Base-by-base conservation (phyloP, 1,140 invertebrate genomes). In the Macrotrachela quadricornifera region DNA sequence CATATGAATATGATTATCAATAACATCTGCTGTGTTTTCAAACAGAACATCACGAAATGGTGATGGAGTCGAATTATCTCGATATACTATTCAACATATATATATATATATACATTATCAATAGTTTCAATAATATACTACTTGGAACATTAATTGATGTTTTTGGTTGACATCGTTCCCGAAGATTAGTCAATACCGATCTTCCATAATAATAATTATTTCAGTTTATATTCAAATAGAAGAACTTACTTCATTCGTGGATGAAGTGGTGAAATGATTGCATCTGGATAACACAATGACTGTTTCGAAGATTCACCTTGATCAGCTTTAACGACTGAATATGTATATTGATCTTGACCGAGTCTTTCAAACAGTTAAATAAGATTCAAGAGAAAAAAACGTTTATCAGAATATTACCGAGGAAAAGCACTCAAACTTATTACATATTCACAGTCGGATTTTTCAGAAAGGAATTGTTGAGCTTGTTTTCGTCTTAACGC, bases 361-460 rank as follows among this genome's bases (percentile, higher is more conserved):
- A 4, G 8, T 30, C 21, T 30, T 4, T n/a, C n/a, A 30, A 30
- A 30, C 2, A 4, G 8, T 30, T 4, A 30, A 4, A 30, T 30
- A 4, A 4, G 8, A 8, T 30, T n/a, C n/a, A 30, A 4, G 21
- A 30, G 8, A 30, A 30, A 30, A 30, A 30, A n/a, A n/a, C n/a
- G n/a, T n/a, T 30, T 2, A 30, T 4, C 2, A 30, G 21, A 30
- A 30, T 30, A 30, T 30, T 30, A 30, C 21, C 86, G 82, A 47
- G 88, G 87, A 68, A 90, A 95, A 70, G 79, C 83, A 10, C 86
- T 91, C 21, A 95, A 71, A 42, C 82, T 83, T 70, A 97, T 77
- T 47, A 94, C 72, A 56, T 78, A 77, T 75, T 96, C 91, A 59
- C 21, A 30, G 8, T 30, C 21, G 21, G 21, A 30, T 30, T 82